Evolutionary conservation across 2,113 vertebrate species (phyloP).

Genomic region (Rhinoderma darwinii): DNA sequence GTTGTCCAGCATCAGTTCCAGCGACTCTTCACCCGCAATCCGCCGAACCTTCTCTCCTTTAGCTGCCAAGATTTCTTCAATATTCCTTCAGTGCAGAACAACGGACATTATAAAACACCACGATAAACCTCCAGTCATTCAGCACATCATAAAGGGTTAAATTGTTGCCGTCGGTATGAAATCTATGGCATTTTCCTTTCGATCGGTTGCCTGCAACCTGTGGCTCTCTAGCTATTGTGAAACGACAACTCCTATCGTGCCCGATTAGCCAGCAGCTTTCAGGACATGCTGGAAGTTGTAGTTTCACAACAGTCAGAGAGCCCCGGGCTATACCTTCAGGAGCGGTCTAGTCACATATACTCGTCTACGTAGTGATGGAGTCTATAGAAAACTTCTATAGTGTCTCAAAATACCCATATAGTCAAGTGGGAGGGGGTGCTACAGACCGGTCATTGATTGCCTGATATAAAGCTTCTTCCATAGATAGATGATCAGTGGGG

Average conservation of each 20-base stretch:
- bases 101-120: background rate
- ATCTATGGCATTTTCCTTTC: background rate
- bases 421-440: background rate
- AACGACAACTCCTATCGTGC: background rate
- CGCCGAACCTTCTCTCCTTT: slow-evolving; percentile 86
- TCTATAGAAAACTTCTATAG: background rate
- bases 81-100: slow-evolving; percentile 78
- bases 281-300: background rate
- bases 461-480: too few relatives aligned
- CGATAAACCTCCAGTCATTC: too few relatives aligned
- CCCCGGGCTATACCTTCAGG: too few relatives aligned
- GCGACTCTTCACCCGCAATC: slow-evolving; percentile 72
- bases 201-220: too few relatives aligned
- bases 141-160: background rate
- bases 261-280: background rate
- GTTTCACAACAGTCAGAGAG: background rate
- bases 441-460: background rate
- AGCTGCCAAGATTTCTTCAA: slow-evolving; percentile 94
- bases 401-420: background rate
- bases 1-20: slow-evolving; percentile 78
- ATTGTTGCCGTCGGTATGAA: background rate
- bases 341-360: background rate
- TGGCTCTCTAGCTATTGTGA: background rate
- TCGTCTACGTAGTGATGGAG: background rate
- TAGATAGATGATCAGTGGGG: too few relatives aligned